Conservation (phyloP, 2,888 invertebrate species). For the Dendrolimus houi region DNA sequence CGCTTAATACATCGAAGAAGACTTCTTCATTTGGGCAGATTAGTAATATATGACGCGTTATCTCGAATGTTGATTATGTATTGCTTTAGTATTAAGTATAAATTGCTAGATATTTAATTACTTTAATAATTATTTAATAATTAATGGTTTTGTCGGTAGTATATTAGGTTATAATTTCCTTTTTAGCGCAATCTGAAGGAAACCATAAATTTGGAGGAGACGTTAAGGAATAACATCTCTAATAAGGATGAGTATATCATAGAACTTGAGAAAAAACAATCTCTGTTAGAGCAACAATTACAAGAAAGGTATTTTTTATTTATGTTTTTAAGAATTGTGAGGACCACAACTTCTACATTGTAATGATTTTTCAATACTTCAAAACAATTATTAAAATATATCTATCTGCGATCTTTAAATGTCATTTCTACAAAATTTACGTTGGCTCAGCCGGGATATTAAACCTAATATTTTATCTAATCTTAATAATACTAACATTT, state of each 20-base stretch:
- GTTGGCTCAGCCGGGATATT: too few relatives aligned
- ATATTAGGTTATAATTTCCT: slow-evolving; percentile 1
- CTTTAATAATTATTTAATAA: too few relatives aligned
- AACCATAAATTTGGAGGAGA: slow-evolving; percentile 25
- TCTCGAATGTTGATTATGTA: neutral
- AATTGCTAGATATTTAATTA: neutral
- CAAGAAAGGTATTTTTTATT: slow-evolving; percentile 35
- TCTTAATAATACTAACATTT: too few relatives aligned
- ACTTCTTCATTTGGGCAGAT: neutral
- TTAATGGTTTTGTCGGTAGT: too few relatives aligned
- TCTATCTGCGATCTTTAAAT: too few relatives aligned
- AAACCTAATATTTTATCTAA: too few relatives aligned
- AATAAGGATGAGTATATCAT: slow-evolving; percentile 39
- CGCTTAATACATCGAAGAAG: neutral
- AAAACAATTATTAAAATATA: too few relatives aligned
- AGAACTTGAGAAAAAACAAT: slow-evolving; percentile 40
- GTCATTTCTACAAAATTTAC: too few relatives aligned
- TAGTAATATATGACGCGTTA: neutral
- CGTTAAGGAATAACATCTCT: slow-evolving; percentile 29
- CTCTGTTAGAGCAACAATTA: slow-evolving; percentile 34
- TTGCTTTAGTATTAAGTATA: neutral
- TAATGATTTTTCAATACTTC: too few relatives aligned
- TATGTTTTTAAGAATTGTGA: too few relatives aligned
- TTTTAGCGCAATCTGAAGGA: slow-evolving; percentile 38
- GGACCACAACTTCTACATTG: too few relatives aligned